A percentile compares a stretch with the other conserved stretches of the same genome.
Conservation (phyloP, 53 echinoderm and acorn worm genomes). For the Henricia sp. region DNA sequence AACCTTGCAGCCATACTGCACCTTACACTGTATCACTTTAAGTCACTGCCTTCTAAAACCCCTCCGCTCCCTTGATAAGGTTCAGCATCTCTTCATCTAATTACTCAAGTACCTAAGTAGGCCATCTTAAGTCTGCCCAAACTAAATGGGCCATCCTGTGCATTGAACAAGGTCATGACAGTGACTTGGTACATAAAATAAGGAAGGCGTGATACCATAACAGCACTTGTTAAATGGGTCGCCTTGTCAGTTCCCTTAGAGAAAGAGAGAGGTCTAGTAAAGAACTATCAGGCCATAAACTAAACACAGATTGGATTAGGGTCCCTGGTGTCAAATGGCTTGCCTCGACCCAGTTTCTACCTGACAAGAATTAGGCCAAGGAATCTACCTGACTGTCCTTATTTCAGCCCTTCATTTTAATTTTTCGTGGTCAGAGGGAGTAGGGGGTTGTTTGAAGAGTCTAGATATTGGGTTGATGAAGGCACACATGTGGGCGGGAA, state of each 20-base stretch:
- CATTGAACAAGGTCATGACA: background rate
- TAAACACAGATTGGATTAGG: conserved; percentile 57
- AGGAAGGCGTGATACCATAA: conserved; percentile 9
- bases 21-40: no score
- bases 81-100: no score
- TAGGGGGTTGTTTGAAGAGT: background rate
- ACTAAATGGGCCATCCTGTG: no score
- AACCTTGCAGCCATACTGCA: no score
- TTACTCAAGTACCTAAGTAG: conserved; percentile 11
- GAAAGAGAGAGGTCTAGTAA: background rate
- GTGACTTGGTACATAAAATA: background rate
- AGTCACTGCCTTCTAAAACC: no score
- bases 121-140: background rate
- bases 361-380: conserved; percentile 44
- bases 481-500: background rate
- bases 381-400: conserved; percentile 13
- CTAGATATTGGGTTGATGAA: no score
- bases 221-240: conserved; percentile 12
- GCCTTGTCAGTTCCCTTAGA: background rate
- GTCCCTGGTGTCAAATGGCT: conserved; percentile 36
- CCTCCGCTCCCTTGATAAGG: no score
- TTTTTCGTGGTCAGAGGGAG: background rate
- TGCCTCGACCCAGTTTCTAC: conserved; percentile 21
- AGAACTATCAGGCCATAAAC: conserved; percentile 13
- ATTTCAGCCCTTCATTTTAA: background rate